Evolutionary conservation across 2,113 vertebrate species (phyloP).

Genomic region (Phycodurus eques): DNA sequence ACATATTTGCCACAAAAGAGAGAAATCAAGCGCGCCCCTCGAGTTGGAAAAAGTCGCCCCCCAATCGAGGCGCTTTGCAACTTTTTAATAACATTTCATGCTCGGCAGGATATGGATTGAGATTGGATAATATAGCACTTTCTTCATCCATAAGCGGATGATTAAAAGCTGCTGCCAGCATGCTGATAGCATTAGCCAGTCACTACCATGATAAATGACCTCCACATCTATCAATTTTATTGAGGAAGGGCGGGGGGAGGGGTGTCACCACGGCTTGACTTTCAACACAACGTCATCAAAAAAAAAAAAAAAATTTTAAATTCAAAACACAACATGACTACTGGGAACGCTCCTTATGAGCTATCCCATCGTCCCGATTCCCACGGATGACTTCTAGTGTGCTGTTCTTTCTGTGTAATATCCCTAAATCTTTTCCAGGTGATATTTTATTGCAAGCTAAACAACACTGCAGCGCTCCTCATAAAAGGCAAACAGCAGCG

Average conservation of each 20-base stretch:
- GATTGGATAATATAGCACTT: conserved; percentile 57
- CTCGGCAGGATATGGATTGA: conserved; percentile 56
- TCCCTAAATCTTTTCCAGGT: conserved; percentile 1
- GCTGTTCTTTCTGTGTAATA: not conserved
- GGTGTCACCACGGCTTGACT: conserved; percentile 31
- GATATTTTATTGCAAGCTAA: conserved; percentile 2
- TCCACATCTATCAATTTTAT: conserved; percentile 58
- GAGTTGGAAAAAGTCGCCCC: conserved; percentile 28
- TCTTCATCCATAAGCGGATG: conserved; percentile 59
- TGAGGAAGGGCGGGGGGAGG: conserved; percentile 39
- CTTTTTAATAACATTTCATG: conserved; percentile 70
- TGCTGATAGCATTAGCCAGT: conserved; percentile 58
- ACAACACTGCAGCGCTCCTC: conserved; percentile 3
- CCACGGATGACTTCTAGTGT: not conserved
- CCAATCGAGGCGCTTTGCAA: conserved; percentile 60
- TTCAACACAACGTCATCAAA: conserved; percentile 5
- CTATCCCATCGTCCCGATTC: not conserved
- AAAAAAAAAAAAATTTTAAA: not conserved
- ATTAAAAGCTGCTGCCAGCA: conserved; percentile 61
- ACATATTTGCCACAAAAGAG: conserved; percentile 39
- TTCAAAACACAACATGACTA: not conserved
- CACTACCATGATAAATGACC: conserved; percentile 54
- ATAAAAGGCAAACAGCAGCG: conserved; percentile 4
- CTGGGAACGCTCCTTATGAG: conserved; percentile 1
- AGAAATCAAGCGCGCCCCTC: conserved; percentile 38